Evolutionary conservation across 2,113 vertebrate species (phyloP).

Genomic region (Pantherophis guttatus): DNA sequence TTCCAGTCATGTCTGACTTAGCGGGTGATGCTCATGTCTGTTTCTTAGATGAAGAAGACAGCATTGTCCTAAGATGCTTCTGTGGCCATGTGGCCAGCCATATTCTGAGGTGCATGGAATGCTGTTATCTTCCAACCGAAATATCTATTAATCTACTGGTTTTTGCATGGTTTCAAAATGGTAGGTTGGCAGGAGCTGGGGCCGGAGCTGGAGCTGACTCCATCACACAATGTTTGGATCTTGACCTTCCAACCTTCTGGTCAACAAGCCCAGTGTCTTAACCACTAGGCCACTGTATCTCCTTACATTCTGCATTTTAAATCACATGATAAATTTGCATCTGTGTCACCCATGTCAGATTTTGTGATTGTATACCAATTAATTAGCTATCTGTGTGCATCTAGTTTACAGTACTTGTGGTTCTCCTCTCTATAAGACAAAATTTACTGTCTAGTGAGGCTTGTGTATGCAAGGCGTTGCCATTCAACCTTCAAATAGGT

Average conservation of each 20-base stretch:
- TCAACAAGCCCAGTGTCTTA: not conserved
- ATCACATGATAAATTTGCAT: not conserved
- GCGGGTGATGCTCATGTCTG: not conserved
- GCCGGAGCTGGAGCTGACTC: not conserved
- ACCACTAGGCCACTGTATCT: not conserved
- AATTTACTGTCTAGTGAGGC: not conserved
- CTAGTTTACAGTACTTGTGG: not conserved
- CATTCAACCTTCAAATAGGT: not conserved
- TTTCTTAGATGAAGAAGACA: not conserved
- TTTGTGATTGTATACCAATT: not conserved
- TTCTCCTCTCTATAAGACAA: not conserved
- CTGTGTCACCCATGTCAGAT: not conserved
- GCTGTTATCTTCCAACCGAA: not conserved
- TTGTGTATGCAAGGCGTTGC: not conserved
- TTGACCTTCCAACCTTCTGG: not conserved
- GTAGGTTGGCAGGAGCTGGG: not conserved
- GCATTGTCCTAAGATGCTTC: not conserved
- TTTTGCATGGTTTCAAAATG: not conserved
- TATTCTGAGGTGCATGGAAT: not conserved
- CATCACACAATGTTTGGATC: not conserved
- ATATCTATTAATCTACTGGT: not conserved
- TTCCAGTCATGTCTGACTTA: not conserved
- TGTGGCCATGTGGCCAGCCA: accelerated
- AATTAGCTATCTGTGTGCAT: not conserved
- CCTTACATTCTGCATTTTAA: not conserved